These are phyloP conservation scores for Oscheius sp. DNA, from an alignment of 2,888 invertebrate genomes.

Conservation along the genomic window DNA sequence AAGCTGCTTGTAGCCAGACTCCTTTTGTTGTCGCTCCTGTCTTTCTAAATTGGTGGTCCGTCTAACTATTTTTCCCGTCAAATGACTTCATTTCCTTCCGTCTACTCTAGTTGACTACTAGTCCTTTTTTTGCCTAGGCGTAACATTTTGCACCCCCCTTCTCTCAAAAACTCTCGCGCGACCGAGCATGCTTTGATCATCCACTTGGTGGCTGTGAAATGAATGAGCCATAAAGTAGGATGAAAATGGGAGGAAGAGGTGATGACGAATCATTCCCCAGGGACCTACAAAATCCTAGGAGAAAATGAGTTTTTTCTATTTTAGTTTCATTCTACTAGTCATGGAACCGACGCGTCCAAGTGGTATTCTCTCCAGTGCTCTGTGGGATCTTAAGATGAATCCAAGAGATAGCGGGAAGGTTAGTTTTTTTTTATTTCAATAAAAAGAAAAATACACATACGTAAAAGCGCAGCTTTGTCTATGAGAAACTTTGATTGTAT, in stretches of 20 bases:
- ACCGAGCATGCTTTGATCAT: not conserved
- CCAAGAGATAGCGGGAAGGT: conserved; percentile 7
- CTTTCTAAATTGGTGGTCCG: not conserved
- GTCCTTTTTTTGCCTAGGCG: too few relatives aligned
- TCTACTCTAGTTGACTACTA: not conserved
- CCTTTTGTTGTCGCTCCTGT: too few relatives aligned
- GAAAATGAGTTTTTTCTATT: not conserved
- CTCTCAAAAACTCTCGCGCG: not conserved
- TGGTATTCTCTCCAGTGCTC: conserved; percentile 27
- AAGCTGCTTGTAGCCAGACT: too few relatives aligned
- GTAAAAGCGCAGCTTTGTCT: too few relatives aligned
- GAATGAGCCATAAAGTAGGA: conserved; percentile 19
- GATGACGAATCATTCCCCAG: not conserved
- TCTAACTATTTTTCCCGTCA: not conserved
- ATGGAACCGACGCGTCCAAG: conserved; percentile 22
- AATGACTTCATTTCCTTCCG: not conserved
- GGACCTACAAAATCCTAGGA: too few relatives aligned
- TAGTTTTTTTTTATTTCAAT: too few relatives aligned
- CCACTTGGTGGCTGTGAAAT: not conserved
- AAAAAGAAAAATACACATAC: too few relatives aligned
- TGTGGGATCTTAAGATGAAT: conserved; percentile 19
- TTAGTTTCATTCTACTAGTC: conserved; percentile 4
- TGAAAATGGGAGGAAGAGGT: not conserved
- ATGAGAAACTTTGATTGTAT: too few relatives aligned
- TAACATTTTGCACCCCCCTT: not conserved